These are phyloP conservation scores for Rhynchomys soricoides DNA, from an alignment of 2,113 vertebrate genomes.

Conservation along the genomic window DNA sequence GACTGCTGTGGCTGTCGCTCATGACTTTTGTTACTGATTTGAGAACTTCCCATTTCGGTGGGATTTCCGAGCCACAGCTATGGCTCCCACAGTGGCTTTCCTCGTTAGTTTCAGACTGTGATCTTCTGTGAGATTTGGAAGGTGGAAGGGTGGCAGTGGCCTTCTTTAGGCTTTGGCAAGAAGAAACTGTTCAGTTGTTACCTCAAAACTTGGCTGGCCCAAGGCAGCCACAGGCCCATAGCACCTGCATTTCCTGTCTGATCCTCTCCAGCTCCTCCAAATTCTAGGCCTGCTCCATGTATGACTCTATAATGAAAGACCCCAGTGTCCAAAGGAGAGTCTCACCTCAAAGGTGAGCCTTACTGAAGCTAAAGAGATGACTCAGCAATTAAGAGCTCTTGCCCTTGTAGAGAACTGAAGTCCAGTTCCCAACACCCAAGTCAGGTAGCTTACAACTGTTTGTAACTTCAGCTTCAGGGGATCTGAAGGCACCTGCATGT, in stretches of 20 bases:
- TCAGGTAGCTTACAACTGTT: neutral
- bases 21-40: neutral
- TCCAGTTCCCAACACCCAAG: neutral
- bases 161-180: neutral
- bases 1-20: neutral
- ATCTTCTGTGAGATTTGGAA: neutral
- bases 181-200: neutral
- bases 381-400: neutral
- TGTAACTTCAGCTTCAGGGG: neutral
- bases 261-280: neutral
- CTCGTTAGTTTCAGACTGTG: neutral
- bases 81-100: neutral
- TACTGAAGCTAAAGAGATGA: neutral
- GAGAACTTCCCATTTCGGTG: neutral
- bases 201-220: neutral
- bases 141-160: neutral
- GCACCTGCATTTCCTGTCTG: too few species aligned
- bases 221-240: neutral
- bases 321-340: neutral
- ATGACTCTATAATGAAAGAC: neutral
- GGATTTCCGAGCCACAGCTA: neutral
- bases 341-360: neutral
- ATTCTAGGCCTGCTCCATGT: neutral
- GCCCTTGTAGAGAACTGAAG: neutral
- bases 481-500: neutral